These are phyloP conservation scores for Dasyurus viverrinus DNA, from an alignment of 2,113 vertebrate genomes.

Conservation along the genomic window DNA sequence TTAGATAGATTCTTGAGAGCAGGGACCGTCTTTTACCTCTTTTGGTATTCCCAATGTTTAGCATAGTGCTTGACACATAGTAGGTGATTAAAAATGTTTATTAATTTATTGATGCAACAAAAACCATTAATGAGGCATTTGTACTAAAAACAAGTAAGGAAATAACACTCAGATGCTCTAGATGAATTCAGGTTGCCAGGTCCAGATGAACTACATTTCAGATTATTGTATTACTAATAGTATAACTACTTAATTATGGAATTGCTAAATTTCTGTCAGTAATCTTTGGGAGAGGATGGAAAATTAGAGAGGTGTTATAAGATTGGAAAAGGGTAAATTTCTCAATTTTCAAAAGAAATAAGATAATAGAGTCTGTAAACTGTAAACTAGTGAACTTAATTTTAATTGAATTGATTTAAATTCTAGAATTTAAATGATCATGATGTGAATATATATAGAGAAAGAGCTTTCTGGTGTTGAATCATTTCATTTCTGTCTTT, in stretches of 20 bases:
- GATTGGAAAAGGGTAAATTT: background rate
- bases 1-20: background rate
- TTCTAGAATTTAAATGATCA: background rate
- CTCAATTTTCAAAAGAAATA: background rate
- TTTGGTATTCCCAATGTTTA: background rate
- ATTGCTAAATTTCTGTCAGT: background rate
- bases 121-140: background rate
- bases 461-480: background rate
- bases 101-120: background rate
- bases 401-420: background rate
- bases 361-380: background rate
- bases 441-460: background rate
- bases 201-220: background rate
- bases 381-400: background rate
- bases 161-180: background rate
- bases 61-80: background rate
- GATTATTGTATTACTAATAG: background rate
- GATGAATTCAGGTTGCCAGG: background rate
- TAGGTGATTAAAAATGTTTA: background rate
- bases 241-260: background rate
- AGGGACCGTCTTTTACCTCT: background rate
- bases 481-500: background rate
- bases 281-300: background rate
- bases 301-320: background rate
- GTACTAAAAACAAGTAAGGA: background rate